These are phyloP conservation scores for Flexamia atlantica DNA, from an alignment of 2,888 invertebrate genomes.

Conservation along the genomic window DNA sequence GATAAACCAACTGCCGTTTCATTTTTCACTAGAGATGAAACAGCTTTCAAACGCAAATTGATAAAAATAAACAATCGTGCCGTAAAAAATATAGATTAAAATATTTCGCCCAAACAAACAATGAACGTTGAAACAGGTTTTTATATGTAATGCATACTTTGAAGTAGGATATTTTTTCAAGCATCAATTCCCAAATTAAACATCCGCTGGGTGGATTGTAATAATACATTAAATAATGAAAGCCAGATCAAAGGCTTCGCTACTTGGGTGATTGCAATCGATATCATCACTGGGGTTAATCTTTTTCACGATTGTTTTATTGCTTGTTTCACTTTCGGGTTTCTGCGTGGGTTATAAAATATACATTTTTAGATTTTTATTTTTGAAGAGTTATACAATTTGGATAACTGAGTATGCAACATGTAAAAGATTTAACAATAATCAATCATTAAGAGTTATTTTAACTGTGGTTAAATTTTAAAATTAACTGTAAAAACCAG, in stretches of 20 bases:
- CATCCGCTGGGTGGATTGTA: conserved; percentile 10
- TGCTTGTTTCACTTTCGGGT: conserved; percentile 8
- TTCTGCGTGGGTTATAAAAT: not conserved
- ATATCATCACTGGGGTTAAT: conserved; percentile 2
- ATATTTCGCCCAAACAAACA: conserved; percentile 51
- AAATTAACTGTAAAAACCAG: too few relatives aligned
- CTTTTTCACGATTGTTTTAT: conserved; percentile 45
- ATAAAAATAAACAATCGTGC: conserved; percentile 10
- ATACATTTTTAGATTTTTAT: too few relatives aligned
- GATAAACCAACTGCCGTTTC: not conserved
- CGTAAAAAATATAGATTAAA: conserved; percentile 29
- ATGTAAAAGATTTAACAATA: too few relatives aligned
- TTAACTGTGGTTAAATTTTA: too few relatives aligned
- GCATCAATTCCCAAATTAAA: conserved; percentile 56
- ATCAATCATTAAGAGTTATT: too few relatives aligned
- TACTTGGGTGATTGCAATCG: conserved; percentile 49
- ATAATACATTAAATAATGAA: conserved; percentile 60
- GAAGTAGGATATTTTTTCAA: conserved; percentile 48
- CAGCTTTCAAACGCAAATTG: not conserved
- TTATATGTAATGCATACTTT: conserved; percentile 54
- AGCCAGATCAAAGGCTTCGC: conserved; percentile 47
- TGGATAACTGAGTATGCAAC: too few relatives aligned
- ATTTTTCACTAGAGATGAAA: not conserved
- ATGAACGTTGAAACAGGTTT: not conserved
- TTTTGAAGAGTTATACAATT: too few relatives aligned